Conservation (phyloP, 53 echinoderm and acorn worm species). For the Mesocentrotus franciscanus region DNA sequence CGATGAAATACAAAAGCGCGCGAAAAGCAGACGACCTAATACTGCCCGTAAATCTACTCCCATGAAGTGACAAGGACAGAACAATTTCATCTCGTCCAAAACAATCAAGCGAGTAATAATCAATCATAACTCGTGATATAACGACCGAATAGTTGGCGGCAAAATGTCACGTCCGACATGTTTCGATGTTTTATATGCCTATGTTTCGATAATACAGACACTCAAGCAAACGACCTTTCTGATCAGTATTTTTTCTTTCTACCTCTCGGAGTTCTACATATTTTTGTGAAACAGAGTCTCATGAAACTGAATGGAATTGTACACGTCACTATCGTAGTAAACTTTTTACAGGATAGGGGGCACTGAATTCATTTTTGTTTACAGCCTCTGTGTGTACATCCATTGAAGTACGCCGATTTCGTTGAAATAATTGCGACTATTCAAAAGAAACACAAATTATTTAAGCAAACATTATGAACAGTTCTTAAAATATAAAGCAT, state of each 20-base stretch:
- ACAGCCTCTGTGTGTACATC: too few relatives aligned
- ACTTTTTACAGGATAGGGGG: too few relatives aligned
- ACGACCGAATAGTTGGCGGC: conserved; percentile 30
- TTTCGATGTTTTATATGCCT: conserved; percentile 17
- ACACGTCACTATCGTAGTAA: not conserved
- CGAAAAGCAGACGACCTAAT: conserved; percentile 6
- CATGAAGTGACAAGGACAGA: conserved; percentile 32
- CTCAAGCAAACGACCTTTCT: conserved; percentile 31
- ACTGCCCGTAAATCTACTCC: conserved; percentile 3
- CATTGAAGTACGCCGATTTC: too few relatives aligned
- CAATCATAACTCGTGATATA: conserved; percentile 41
- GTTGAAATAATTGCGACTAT: too few relatives aligned
- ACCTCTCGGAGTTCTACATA: not conserved
- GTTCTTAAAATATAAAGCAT: too few relatives aligned
- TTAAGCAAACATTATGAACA: too few relatives aligned
- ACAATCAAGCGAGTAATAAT: conserved; percentile 38
- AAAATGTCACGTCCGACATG: conserved; percentile 27
- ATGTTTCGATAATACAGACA: not conserved
- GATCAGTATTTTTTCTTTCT: not conserved
- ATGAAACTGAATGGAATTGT: not conserved
- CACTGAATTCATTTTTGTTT: too few relatives aligned
- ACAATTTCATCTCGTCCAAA: conserved; percentile 39
- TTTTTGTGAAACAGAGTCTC: not conserved
- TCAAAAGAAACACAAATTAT: too few relatives aligned
- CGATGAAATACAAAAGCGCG: not conserved